phyloP scores from a whole-genome alignment of 2,797 vertebrate genomes.

The Antennarius maculatus region DNA sequence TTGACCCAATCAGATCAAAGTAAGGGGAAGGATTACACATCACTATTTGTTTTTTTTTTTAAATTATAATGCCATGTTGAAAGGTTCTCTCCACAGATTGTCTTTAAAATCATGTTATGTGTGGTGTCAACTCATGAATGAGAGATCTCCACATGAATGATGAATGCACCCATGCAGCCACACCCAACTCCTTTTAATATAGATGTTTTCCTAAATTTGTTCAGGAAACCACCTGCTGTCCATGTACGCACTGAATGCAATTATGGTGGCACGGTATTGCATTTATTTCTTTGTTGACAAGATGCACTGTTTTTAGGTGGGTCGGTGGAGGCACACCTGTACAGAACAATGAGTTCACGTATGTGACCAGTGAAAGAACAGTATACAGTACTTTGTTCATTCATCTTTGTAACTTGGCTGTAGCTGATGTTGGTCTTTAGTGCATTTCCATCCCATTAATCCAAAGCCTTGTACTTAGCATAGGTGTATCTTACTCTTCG shows the following conservation, averaged over 20 bases:
- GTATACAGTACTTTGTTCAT: slow-evolving; percentile 6
- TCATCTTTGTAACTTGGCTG: slow-evolving; percentile 37
- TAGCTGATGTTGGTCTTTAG: slow-evolving; percentile 32
- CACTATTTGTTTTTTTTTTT: neutral
- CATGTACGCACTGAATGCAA: neutral
- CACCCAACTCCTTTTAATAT: neutral
- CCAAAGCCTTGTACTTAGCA: slow-evolving; percentile 12
- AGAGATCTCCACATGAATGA: neutral
- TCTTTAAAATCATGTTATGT: slow-evolving; percentile 2
- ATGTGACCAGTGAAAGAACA: slow-evolving; percentile 77
- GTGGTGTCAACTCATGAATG: neutral
- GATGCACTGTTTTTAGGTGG: slow-evolving; percentile 87
- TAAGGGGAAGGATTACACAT: slow-evolving; percentile 71
- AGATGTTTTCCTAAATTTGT: neutral
- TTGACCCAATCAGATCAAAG: slow-evolving; percentile 92
- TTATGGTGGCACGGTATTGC: neutral
- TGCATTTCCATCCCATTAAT: slow-evolving; percentile 48
- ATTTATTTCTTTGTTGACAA: slow-evolving; percentile 16
- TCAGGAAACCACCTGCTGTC: neutral
- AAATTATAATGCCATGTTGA: neutral
- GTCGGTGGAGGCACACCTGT: slow-evolving; percentile 88
- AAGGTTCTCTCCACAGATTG: neutral
- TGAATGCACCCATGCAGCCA: too few relatives aligned
- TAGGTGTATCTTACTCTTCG: slow-evolving; percentile 14
- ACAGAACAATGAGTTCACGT: slow-evolving; percentile 90